phyloP scores from a whole-genome alignment of 1,140 invertebrate species.

The Polypedilum vanderplanki region DNA sequence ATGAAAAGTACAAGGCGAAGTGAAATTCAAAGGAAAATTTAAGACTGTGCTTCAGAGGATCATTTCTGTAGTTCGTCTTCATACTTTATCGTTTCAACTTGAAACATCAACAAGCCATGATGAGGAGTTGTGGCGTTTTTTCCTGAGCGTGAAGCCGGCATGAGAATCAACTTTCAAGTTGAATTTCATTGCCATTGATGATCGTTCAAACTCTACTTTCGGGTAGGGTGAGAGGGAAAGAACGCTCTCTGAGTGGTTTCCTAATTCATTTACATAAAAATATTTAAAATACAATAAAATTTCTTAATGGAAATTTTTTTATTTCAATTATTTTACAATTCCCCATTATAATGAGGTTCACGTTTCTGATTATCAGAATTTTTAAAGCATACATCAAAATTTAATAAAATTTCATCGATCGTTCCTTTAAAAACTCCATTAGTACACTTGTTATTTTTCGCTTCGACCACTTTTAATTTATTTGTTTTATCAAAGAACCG shows the following conservation, averaged over 20 bases:
- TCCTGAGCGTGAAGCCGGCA: constrained; percentile 28
- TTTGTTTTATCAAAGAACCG: not conserved
- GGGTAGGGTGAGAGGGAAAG: not conserved
- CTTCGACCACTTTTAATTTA: not conserved
- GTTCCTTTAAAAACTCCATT: not conserved
- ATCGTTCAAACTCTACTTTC: not conserved
- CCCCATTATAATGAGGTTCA: not conserved
- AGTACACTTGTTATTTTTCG: not conserved
- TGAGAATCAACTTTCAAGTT: not conserved
- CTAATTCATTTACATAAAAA: constrained; percentile 1
- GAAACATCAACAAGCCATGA: constrained; percentile 26
- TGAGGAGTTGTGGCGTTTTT: constrained; percentile 25
- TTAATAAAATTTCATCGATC: not conserved
- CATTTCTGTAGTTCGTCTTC: constrained; percentile 25
- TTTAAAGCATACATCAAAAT: not conserved
- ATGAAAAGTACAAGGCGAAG: not conserved
- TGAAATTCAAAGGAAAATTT: not conserved
- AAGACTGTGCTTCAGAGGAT: constrained; percentile 26
- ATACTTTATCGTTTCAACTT: not conserved
- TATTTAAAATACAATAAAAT: not conserved
- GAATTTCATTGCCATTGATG: constrained; percentile 6
- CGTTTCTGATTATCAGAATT: not conserved
- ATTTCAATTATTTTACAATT: not conserved
- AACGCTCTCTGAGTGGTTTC: constrained; percentile 21
- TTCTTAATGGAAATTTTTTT: not conserved